Evolutionary conservation across 2,888 invertebrate genomes (phyloP).

Genomic region (Thera britannica): DNA sequence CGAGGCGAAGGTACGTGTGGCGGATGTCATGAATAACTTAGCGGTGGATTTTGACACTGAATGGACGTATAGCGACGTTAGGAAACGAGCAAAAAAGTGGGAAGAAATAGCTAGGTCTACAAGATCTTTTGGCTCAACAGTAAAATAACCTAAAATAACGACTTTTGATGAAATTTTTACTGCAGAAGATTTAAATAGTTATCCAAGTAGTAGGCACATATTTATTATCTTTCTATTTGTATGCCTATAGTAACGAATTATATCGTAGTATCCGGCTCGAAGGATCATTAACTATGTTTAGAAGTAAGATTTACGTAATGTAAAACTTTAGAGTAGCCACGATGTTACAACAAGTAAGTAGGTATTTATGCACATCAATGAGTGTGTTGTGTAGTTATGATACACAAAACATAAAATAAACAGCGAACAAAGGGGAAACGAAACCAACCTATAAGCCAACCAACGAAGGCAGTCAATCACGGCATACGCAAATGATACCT

Average conservation of each 20-base stretch:
- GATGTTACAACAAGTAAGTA: background rate
- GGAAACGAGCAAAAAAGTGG: background rate
- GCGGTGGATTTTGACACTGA: conserved; percentile 58
- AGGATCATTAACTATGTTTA: conserved; percentile 11
- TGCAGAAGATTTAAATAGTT: too few relatives aligned
- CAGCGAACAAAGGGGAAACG: conserved; percentile 50
- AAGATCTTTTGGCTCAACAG: too few relatives aligned
- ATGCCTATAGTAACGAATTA: background rate
- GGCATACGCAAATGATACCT: conserved; percentile 52
- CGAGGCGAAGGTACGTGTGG: conserved; percentile 43
- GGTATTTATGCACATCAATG: conserved; percentile 6
- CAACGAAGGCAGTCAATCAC: conserved; percentile 47
- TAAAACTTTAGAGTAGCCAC: background rate
- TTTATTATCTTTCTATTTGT: background rate
- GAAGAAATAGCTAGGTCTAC: too few relatives aligned
- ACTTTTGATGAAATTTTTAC: too few relatives aligned
- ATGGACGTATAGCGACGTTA: conserved; percentile 44
- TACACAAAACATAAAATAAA: conserved; percentile 41
- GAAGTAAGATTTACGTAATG: background rate
- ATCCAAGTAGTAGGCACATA: too few relatives aligned
- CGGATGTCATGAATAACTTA: conserved; percentile 71
- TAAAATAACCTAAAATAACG: too few relatives aligned
- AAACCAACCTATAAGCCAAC: conserved; percentile 20
- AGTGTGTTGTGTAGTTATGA: background rate
- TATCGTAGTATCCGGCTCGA: conserved; percentile 10